Evolutionary conservation across 2,113 vertebrate species (phyloP).

Genomic region (Toxotes jaculatrix): DNA sequence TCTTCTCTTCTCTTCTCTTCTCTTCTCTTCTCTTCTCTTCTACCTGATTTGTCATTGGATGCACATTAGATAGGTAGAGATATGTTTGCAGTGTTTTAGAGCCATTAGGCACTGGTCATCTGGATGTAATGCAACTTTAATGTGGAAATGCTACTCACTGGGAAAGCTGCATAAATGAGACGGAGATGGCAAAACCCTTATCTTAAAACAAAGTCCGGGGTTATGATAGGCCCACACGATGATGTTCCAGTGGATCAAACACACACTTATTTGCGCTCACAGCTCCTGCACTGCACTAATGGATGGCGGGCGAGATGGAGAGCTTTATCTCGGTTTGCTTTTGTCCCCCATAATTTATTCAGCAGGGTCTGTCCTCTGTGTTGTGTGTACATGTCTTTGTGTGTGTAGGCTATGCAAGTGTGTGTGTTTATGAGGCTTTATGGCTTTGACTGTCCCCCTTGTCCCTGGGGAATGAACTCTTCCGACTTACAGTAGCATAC

Average conservation of each 20-base stretch:
- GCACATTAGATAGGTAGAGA: background rate
- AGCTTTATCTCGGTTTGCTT: conserved; percentile 66
- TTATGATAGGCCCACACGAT: conserved; percentile 41
- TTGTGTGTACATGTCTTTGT: conserved; percentile 24
- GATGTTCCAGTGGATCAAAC: conserved; percentile 57
- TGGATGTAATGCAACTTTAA: conserved; percentile 35
- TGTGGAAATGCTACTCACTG: conserved; percentile 25
- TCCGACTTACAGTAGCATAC: conserved; percentile 32
- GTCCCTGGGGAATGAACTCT: conserved; percentile 46
- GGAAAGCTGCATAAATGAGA: conserved; percentile 41
- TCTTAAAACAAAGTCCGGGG: conserved; percentile 53
- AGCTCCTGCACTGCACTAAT: conserved; percentile 54
- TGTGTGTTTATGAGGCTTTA: conserved; percentile 49
- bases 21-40: background rate
- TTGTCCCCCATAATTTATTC: conserved; percentile 76
- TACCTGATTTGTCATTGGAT: conserved; percentile 4
- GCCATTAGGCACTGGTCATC: conserved; percentile 37
- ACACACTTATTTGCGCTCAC: conserved; percentile 58
- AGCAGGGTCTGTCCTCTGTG: conserved; percentile 49
- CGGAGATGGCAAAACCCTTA: conserved; percentile 16
- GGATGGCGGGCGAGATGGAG: conserved; percentile 45
- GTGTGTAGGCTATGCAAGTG: conserved; percentile 5
- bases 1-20: background rate
- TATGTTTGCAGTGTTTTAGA: conserved; percentile 50
- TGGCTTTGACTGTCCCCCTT: conserved; percentile 46